phyloP scores from a whole-genome alignment of 2,888 invertebrate genomes.

The Parasteatoda lunata region DNA sequence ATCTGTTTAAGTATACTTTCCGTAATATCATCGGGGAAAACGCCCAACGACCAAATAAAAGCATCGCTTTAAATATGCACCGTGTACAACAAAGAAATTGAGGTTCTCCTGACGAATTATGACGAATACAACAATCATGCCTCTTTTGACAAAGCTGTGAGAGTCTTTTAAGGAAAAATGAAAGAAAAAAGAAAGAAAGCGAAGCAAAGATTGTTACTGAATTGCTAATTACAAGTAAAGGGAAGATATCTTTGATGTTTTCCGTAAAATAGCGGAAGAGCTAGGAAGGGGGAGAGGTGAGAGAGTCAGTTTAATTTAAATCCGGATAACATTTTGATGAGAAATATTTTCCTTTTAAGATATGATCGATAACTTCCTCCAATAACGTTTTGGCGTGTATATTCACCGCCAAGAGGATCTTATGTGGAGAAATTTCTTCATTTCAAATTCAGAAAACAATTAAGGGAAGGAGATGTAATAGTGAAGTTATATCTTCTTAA shows the following conservation, averaged over 20 bases:
- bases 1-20: too few relatives aligned
- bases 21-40: too few relatives aligned
- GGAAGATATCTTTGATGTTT: constrained; percentile 41
- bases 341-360: constrained; percentile 43
- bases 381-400: too few relatives aligned
- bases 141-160: neutral
- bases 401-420: neutral
- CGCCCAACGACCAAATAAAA: too few relatives aligned
- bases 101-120: constrained; percentile 38
- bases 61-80: too few relatives aligned
- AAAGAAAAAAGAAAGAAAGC: constrained; percentile 29
- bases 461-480: neutral
- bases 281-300: constrained; percentile 8
- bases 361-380: constrained; percentile 22
- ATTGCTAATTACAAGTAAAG: constrained; percentile 35
- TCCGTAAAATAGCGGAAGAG: neutral
- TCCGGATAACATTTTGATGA: constrained; percentile 26
- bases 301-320: constrained; percentile 45
- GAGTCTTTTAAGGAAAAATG: constrained; percentile 21
- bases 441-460: neutral
- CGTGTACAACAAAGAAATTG: constrained; percentile 22
- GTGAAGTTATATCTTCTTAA: neutral
- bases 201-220: constrained; percentile 37
- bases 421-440: neutral
- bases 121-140: neutral